Evolutionary conservation across 1,140 invertebrate genomes (phyloP).

Genomic region (Caenorhabditis tropicalis): DNA sequence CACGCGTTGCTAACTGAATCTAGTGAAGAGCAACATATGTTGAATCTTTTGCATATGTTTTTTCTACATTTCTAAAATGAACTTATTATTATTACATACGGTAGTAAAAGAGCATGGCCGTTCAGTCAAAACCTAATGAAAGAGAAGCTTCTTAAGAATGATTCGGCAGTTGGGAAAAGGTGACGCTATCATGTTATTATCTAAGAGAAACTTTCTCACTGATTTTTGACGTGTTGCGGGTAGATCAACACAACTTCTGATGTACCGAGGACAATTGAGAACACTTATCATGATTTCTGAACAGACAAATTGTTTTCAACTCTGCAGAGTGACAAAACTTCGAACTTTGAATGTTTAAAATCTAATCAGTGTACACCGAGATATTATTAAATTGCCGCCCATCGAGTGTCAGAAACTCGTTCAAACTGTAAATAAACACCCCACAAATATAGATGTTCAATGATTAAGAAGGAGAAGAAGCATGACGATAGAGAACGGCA

Average conservation of each 20-base stretch:
- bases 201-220: background rate
- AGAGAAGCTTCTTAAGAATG: no score
- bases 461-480: background rate
- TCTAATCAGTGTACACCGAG: no score
- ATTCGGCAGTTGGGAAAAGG: background rate
- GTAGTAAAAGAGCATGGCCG: no score
- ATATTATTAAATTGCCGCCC: background rate
- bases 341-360: no score
- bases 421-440: background rate
- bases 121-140: background rate
- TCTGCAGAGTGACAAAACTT: no score
- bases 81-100: no score
- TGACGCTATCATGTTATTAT: background rate
- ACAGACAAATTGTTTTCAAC: background rate
- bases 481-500: background rate
- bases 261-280: background rate
- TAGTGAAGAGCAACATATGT: background rate
- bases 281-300: background rate
- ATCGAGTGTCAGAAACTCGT: background rate
- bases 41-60: background rate
- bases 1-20: background rate
- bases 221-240: background rate
- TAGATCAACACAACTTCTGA: background rate
- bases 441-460: background rate
- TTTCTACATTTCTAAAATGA: background rate